These are phyloP conservation scores for Antedon mediterranea DNA, from an alignment of 53 echinoderm and acorn worm genomes.

Conservation along the genomic window DNA sequence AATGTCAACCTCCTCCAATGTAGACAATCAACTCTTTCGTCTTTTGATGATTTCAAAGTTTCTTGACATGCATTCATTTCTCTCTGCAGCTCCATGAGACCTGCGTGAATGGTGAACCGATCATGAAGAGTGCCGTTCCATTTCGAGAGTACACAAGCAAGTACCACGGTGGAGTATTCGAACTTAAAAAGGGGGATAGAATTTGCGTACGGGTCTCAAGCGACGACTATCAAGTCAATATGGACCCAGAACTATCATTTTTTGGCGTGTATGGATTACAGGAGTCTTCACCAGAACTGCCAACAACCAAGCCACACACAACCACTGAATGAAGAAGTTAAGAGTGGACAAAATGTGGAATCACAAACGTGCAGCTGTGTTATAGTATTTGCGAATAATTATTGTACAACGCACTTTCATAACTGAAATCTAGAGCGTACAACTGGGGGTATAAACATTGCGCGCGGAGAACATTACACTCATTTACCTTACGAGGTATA, in stretches of 20 bases:
- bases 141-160: conserved; percentile 14
- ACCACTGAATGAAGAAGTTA: too few relatives aligned
- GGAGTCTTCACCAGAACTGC: background rate
- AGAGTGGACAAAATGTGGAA: too few relatives aligned
- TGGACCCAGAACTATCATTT: background rate
- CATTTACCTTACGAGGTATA: too few relatives aligned
- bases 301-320: background rate
- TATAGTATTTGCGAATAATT: too few relatives aligned
- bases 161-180: conserved; percentile 26
- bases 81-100: conserved; percentile 6
- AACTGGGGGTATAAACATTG: too few relatives aligned
- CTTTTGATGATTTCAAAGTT: too few relatives aligned
- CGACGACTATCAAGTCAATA: background rate
- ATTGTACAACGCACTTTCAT: too few relatives aligned
- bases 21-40: too few relatives aligned
- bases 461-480: too few relatives aligned
- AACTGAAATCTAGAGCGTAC: too few relatives aligned
- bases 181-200: conserved; percentile 4
- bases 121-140: conserved; percentile 19
- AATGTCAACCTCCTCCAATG: too few relatives aligned
- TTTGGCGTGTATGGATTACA: conserved; percentile 13
- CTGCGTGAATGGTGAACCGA: background rate
- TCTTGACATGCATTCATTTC: background rate
- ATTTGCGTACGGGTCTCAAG: conserved; percentile 8
- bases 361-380: too few relatives aligned